A percentile compares a stretch with the other conserved stretches of the same genome.
These are phyloP conservation scores for Baryphthengus martii DNA, from an alignment of 2,113 vertebrate species.

Conservation along the genomic window DNA sequence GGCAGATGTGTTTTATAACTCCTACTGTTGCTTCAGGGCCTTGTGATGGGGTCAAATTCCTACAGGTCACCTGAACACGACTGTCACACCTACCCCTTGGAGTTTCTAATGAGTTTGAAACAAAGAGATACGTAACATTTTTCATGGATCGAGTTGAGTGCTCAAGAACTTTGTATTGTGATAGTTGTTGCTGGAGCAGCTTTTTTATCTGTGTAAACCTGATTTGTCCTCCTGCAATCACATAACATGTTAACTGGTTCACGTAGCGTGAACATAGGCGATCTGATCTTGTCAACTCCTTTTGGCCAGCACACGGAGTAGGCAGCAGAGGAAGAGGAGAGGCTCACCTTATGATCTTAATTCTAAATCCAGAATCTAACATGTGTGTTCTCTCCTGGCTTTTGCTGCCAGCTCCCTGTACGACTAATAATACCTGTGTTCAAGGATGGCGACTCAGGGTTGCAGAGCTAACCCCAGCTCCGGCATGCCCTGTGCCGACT, in stretches of 20 bases:
- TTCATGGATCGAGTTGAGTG: neutral
- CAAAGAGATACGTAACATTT: neutral
- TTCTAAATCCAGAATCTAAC: neutral
- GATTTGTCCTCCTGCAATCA: neutral
- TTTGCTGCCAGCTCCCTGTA: neutral
- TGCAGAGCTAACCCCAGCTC: neutral
- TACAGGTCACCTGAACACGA: neutral
- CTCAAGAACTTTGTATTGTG: neutral
- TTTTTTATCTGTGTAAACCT: neutral
- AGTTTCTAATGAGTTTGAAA: neutral
- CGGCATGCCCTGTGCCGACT: neutral
- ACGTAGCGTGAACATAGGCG: accelerated
- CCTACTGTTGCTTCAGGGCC: neutral
- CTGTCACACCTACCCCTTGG: neutral
- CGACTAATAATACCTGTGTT: neutral
- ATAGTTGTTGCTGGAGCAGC: neutral
- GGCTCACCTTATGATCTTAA: neutral
- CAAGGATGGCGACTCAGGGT: neutral
- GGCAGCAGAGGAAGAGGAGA: neutral
- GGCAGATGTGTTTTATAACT: neutral
- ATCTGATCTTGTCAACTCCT: neutral
- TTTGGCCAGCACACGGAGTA: neutral
- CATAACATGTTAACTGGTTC: neutral
- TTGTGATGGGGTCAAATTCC: neutral
- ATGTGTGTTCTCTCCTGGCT: neutral